Evolutionary conservation across 2,797 vertebrate species (phyloP).

Genomic region (Semotilus atromaculatus): DNA sequence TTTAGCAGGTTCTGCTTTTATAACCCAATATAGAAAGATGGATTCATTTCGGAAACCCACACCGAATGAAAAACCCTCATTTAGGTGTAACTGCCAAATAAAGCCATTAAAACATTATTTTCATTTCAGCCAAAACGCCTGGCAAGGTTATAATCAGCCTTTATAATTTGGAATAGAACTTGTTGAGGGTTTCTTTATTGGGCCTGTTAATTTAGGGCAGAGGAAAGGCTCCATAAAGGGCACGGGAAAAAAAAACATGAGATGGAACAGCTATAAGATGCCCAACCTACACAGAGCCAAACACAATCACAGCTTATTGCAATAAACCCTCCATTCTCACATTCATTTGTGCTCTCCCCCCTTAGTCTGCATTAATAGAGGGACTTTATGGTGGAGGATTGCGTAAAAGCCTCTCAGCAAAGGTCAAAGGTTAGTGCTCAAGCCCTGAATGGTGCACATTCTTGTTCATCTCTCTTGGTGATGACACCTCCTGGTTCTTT

Average conservation of each 20-base stretch:
- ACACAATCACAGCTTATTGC: conserved; percentile 61
- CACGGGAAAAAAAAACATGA: conserved; percentile 63
- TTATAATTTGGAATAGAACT: conserved; percentile 72
- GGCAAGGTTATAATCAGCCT: conserved; percentile 66
- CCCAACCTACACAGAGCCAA: conserved; percentile 62
- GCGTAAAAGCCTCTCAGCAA: conserved; percentile 64
- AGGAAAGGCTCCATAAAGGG: conserved; percentile 69
- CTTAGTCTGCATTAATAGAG: conserved; percentile 61
- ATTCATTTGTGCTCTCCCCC: conserved; percentile 64
- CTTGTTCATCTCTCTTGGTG: conserved; percentile 57
- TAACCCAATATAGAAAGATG: conserved; percentile 50
- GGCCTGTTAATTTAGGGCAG: conserved; percentile 64
- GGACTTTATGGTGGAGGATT: conserved; percentile 65
- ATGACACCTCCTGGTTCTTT: conserved; percentile 42
- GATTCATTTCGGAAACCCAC: conserved; percentile 57
- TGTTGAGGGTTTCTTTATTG: conserved; percentile 69
- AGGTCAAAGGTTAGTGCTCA: conserved; percentile 63
- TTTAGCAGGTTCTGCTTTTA: conserved; percentile 30
- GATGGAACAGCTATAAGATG: conserved; percentile 66
- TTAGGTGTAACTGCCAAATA: conserved; percentile 66
- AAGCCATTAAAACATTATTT: conserved; percentile 66
- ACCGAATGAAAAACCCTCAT: conserved; percentile 18
- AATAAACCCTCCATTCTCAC: conserved; percentile 60
- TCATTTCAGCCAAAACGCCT: conserved; percentile 61
- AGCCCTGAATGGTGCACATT: conserved; percentile 59